These are phyloP conservation scores for Microctonus hyperodae DNA, from an alignment of 2,888 invertebrate species.

Conservation along the genomic window DNA sequence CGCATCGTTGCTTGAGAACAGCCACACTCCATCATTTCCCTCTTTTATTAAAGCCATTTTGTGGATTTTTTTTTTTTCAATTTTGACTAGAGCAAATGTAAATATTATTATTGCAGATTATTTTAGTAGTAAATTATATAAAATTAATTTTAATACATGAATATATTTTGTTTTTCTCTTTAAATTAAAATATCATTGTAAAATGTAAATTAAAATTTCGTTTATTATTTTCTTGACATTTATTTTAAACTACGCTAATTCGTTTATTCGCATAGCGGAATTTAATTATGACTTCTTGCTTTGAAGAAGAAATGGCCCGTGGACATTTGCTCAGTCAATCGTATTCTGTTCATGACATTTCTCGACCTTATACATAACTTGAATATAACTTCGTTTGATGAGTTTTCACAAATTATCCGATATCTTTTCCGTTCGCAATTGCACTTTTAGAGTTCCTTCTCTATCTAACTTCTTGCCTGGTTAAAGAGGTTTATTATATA, in stretches of 20 bases:
- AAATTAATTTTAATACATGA: too few species aligned
- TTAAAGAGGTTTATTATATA: neutral
- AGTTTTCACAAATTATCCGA: neutral
- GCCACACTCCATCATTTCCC: neutral
- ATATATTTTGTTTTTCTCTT: too few species aligned
- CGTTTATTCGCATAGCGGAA: neutral
- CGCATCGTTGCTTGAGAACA: neutral
- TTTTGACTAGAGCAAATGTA: neutral
- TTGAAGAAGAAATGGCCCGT: neutral
- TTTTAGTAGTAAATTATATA: too few species aligned
- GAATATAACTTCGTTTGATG: neutral
- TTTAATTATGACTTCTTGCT: neutral
- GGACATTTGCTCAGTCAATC: neutral
- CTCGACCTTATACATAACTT: neutral
- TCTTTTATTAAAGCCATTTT: neutral
- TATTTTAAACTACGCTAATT: neutral
- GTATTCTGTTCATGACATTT: neutral
- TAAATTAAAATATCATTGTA: too few species aligned
- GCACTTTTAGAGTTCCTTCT: neutral
- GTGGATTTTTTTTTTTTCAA: neutral
- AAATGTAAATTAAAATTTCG: too few species aligned
- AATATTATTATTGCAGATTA: too few species aligned
- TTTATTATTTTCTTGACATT: neutral
- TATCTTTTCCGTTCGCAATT: neutral
- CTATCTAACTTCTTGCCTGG: neutral